Evolutionary conservation across 2,113 vertebrate species (phyloP), one percentile per base, ranked within the genome.

Genomic region (Urocitellus parryii): DNA sequence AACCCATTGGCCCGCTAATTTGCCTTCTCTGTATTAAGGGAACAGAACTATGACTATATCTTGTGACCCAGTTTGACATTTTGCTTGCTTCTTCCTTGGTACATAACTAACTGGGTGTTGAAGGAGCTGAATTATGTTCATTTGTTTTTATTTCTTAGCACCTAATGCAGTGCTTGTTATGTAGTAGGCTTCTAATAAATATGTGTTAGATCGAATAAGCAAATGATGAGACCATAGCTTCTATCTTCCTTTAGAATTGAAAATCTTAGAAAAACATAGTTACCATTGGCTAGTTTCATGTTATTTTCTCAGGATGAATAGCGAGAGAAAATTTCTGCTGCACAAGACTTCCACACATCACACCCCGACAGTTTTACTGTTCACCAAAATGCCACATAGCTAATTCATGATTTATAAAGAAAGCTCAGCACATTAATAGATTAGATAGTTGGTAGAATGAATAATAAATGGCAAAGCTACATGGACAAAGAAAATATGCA

Each of bases 361-460:
- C 14, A 91, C 39, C 18, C 58, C 22, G 83, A 93, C 76, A 95
- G 67, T 92, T 85, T 80, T 93, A 72, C 61, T 84, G 42, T 58
- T 94, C 70, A 17, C 82, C 68, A 37, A 92, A 89, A 95, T 91
- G 94, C 89, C 95, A 95, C 65, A 82, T 74, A 89, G 93, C 83
- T 97, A 93, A 96, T 95, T 96, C 79, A 96, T 97, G 95, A 97
- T 97, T 96, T 87, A 95, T 96, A 89, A 91, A 72, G 96, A 94
- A 91, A 86, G 58, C 91, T 88, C 70, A 73, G 91, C 96, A 91
- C 79, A 93, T 80, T 94, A 89, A 95, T 91, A 95, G 94, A 81
- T 94, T 88, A 94, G 88, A 84, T 72, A 45, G 61, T 93, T 25
- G 0, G 94, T 67, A 58, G 68, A 70, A 96, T 96, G 82, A 96